Conservation (phyloP, 2,888 invertebrate species). For the Phragmatobia fuliginosa region DNA sequence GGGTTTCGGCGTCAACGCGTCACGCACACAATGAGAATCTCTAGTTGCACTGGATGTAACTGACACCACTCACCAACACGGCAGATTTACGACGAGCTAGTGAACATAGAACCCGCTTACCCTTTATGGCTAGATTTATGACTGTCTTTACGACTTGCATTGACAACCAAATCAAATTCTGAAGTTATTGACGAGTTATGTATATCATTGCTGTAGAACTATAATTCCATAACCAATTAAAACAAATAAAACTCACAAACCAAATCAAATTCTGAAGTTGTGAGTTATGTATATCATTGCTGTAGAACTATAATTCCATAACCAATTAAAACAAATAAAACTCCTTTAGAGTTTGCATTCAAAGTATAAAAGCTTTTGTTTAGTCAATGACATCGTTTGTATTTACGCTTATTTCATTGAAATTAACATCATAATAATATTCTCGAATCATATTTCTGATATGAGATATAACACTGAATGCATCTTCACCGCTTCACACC, state of each 20-base stretch:
- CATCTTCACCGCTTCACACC: slow-evolving; percentile 2
- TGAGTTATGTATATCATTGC: slow-evolving; percentile 11
- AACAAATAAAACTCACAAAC: slow-evolving; percentile 25
- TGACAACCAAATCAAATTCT: slow-evolving; percentile 46
- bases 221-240: slow-evolving; percentile 41
- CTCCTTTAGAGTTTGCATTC: slow-evolving; percentile 12
- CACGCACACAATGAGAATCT: slow-evolving; percentile 65
- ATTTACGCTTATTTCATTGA: neutral
- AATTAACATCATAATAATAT: slow-evolving; percentile 11
- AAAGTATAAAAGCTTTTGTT: slow-evolving; percentile 8
- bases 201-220: too few relatives aligned
- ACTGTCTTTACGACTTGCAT: slow-evolving; percentile 40
- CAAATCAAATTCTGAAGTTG: slow-evolving; percentile 42
- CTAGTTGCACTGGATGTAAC: slow-evolving; percentile 69
- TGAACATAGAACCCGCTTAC: slow-evolving; percentile 32
- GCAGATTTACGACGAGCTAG: slow-evolving; percentile 36
- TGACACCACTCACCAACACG: slow-evolving; percentile 45
- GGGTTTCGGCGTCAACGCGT: slow-evolving; percentile 68
- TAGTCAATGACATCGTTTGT: neutral
- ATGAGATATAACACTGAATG: neutral
- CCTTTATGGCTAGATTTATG: slow-evolving; percentile 41
- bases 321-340: slow-evolving; percentile 33
- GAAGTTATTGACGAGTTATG: slow-evolving; percentile 15
- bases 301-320: slow-evolving; percentile 36
- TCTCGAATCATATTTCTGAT: neutral